Conservation (phyloP, 2,797 vertebrate genomes). For the Falco peregrinus region DNA sequence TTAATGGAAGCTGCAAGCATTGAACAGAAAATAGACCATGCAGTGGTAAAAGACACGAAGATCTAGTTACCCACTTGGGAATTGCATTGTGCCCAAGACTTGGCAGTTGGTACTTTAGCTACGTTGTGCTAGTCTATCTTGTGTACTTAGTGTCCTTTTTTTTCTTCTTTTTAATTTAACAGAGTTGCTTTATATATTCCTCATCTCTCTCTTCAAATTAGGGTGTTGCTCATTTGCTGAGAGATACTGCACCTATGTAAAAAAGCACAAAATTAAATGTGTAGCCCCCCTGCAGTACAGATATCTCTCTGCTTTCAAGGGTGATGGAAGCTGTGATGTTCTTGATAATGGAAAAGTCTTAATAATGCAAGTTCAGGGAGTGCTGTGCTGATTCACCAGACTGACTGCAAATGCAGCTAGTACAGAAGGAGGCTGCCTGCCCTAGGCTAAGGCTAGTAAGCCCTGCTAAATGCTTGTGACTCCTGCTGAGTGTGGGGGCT, state of each 20-base stretch:
- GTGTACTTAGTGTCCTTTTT: background rate
- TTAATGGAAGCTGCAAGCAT: conserved; percentile 47
- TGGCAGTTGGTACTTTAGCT: background rate
- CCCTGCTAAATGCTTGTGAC: background rate
- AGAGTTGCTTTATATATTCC: background rate
- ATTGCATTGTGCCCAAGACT: background rate
- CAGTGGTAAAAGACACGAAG: conserved; percentile 2
- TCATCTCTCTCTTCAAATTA: background rate
- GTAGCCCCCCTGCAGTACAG: background rate
- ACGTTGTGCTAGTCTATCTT: background rate
- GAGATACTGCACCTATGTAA: background rate
- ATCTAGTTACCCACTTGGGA: conserved; percentile 21
- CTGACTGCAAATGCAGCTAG: background rate
- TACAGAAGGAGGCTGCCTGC: background rate
- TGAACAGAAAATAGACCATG: conserved; percentile 45
- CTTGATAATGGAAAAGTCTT: conserved; percentile 30
- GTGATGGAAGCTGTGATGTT: background rate
- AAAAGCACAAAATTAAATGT: background rate
- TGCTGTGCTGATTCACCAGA: background rate
- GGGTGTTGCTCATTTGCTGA: background rate
- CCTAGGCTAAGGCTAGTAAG: background rate
- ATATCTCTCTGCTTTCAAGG: background rate
- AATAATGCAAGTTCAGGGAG: background rate
- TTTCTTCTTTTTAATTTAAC: background rate
- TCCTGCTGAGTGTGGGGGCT: background rate